These are phyloP conservation scores for honey bee (Apis mellifera) DNA, from an alignment of 1,140 invertebrate species.

Conservation along the genomic window DNA sequence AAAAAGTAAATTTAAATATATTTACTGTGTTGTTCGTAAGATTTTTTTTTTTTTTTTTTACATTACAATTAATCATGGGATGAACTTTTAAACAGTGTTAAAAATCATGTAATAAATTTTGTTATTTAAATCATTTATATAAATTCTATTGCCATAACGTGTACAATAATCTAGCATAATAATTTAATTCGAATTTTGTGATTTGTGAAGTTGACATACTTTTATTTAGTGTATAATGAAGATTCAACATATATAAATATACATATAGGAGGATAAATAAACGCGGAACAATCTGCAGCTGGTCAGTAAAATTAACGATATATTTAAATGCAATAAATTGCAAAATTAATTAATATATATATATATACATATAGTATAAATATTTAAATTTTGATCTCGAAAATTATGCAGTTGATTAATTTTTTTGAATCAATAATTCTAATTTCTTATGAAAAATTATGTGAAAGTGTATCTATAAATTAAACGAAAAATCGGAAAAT, in stretches of 20 bases:
- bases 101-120: not conserved
- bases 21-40: not conserved
- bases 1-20: not conserved
- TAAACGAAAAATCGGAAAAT: not conserved
- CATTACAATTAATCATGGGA: not conserved
- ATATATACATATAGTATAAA: not conserved
- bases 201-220: not conserved
- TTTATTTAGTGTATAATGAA: not conserved
- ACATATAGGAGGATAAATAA: not conserved
- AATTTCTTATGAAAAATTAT: not conserved
- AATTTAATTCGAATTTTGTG: not conserved
- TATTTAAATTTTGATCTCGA: not conserved
- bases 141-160: not conserved
- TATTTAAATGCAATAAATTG: not conserved
- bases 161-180: no score
- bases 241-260: no score
- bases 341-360: not conserved
- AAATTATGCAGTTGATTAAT: not conserved
- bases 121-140: not conserved
- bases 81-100: not conserved
- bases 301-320: constrained; percentile 12
- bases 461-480: no score
- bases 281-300: constrained; percentile 3
- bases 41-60: not conserved
- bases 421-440: not conserved